Base-by-base conservation (phyloP, 2,888 invertebrate species). In the Lysandra coridon region DNA sequence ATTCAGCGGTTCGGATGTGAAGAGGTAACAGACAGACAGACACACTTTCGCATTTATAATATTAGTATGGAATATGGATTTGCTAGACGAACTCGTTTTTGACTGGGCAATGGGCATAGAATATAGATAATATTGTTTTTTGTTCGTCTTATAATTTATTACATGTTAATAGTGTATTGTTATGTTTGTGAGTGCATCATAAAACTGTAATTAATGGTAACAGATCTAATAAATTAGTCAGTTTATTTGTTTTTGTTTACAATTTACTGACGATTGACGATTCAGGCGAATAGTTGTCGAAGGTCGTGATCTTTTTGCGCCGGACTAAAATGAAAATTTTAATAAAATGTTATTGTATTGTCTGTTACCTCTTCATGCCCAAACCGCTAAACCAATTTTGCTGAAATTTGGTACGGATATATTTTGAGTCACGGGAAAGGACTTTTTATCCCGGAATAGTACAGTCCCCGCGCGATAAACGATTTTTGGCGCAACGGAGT, bases 121-220 rank as follows among this genome's bases (percentile, higher is more conserved):
- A 23, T 23, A 23, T 23, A 23, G 23, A 23, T 23, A 23, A 23
- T 23, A 23, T 23, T 23, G 23, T 23, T 23, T 23, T 23, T 23
- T 23, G 23, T 23, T 23, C 23, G 23, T 23, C 37, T 37, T 37
- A 37, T 37, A 5, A 40, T 40, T 1, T 40, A 69, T 37, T 69
- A 37, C 33, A 69, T 69, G 17, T 37, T 33, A 69, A 69, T 69
- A 69, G 69, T 5, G 69, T 5, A 69, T 69, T 69, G 69, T 69
- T 69, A 14, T 69, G 33, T 69, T 17, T 69, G 6, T 33, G 33
- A 69, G 69, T 69, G 14, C 14, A 14, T 17, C 5, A 14, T 37
- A 33, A 69, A 69, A 33, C 17, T 69, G 5, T 69, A 69, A 33
- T 30, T 69, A 69, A 69, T 17, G 5, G 33, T 14, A 37, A 33